A percentile compares a stretch with the other conserved stretches of the same genome.
Conservation (phyloP, 1,140 invertebrate genomes). For the Drosophila prosaltans region DNA sequence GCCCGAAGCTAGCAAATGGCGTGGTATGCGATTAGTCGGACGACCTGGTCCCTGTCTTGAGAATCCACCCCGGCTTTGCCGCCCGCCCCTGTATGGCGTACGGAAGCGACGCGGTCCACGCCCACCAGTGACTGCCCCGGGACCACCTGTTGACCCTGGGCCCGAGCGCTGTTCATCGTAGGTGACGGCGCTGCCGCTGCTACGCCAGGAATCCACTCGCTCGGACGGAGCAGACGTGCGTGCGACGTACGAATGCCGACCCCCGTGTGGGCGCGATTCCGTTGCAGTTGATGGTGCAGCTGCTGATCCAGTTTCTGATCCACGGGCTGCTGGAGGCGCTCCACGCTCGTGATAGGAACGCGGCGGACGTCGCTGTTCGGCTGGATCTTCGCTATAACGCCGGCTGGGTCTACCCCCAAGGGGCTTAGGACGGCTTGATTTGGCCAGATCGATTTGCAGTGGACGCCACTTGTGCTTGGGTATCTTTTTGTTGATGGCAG, state of each 20-base stretch:
- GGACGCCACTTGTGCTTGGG: conserved; percentile 91
- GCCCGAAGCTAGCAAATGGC: conserved; percentile 81
- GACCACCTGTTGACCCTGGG: conserved; percentile 39
- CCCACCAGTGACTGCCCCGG: conserved; percentile 51
- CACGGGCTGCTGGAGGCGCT: conserved; percentile 17
- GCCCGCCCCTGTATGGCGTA: conserved; percentile 77
- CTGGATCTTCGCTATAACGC: conserved; percentile 57
- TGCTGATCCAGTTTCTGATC: conserved; percentile 16
- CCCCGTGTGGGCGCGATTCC: conserved; percentile 52
- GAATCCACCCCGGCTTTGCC: conserved; percentile 79
- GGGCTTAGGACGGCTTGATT: conserved; percentile 83
- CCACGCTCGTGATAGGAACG: conserved; percentile 60
- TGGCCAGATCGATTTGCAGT: conserved; percentile 88
- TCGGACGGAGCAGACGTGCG: conserved; percentile 70
- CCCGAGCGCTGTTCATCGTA: conserved; percentile 60
- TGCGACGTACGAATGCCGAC: conserved; percentile 64
- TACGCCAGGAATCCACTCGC: conserved; percentile 83
- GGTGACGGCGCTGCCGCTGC: conserved; percentile 76
- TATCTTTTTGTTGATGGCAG: conserved; percentile 83
- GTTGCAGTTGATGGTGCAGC: conserved; percentile 28
- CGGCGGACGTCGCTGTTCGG: conserved; percentile 63
- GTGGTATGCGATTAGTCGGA: conserved; percentile 81
- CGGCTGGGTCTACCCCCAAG: conserved; percentile 71
- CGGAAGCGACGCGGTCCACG: conserved; percentile 74
- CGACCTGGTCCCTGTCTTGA: conserved; percentile 81